These are phyloP conservation scores for Gouania willdenowi DNA, from an alignment of 2,797 vertebrate genomes.

Conservation along the genomic window DNA sequence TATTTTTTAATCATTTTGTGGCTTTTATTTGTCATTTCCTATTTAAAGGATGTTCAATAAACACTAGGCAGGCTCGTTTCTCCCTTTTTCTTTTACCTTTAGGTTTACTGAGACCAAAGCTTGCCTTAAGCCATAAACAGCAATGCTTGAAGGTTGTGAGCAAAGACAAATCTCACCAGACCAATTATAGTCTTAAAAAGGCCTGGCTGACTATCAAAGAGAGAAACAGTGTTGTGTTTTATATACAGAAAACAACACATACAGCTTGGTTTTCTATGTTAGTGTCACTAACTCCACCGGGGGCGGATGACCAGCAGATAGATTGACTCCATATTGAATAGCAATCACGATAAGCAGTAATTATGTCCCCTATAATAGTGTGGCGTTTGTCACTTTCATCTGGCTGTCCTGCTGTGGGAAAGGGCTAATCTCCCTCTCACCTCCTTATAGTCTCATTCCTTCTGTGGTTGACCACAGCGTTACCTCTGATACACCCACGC, in stretches of 20 bases:
- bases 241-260: constrained; percentile 51
- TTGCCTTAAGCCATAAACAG: constrained; percentile 36
- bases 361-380: constrained; percentile 76
- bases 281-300: constrained; percentile 25
- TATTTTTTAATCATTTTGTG: not conserved
- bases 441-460: constrained; percentile 20
- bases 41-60: constrained; percentile 26
- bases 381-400: constrained; percentile 76
- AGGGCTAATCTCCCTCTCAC: constrained; percentile 69
- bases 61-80: constrained; percentile 10
- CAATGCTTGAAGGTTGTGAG: constrained; percentile 42
- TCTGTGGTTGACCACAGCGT: constrained; percentile 42
- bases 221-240: constrained; percentile 13
- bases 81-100: constrained; percentile 1
- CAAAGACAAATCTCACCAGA: constrained; percentile 56
- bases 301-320: constrained; percentile 60
- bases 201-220: constrained; percentile 51
- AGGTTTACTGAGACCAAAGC: constrained; percentile 36
- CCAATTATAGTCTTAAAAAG: constrained; percentile 61
- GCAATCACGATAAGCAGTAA: constrained; percentile 72
- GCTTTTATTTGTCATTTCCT: constrained; percentile 6
- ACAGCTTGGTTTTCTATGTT: constrained; percentile 38
- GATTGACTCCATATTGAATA: constrained; percentile 62
- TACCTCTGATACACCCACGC: constrained; percentile 62
- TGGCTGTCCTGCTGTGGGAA: constrained; percentile 74